Evolutionary conservation across 2,888 invertebrate species (phyloP).

Genomic region (Aplocera efformata): DNA sequence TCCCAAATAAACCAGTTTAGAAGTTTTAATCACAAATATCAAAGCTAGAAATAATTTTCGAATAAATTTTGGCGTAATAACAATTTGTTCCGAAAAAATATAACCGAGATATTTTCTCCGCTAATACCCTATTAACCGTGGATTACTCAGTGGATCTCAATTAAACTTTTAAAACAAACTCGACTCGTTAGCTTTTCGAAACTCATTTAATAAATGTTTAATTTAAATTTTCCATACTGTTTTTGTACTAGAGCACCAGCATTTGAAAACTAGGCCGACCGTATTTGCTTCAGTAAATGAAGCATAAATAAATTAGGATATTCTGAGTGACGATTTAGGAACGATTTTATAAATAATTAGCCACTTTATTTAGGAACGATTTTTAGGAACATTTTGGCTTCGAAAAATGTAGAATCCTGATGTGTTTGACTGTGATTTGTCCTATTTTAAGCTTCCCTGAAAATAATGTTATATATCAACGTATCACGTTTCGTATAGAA

Average conservation of each 20-base stretch:
- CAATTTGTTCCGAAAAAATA: conserved; percentile 6
- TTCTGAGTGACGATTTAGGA: conserved; percentile 15
- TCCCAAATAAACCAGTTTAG: too few relatives aligned
- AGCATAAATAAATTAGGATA: conserved; percentile 21
- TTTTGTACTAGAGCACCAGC: conserved; percentile 13
- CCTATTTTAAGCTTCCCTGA: too few relatives aligned
- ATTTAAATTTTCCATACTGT: conserved; percentile 21
- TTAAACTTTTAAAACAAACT: conserved; percentile 27
- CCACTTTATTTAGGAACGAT: not conserved
- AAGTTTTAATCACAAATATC: too few relatives aligned
- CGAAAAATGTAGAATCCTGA: too few relatives aligned
- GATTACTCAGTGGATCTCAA: conserved; percentile 23
- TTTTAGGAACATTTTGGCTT: too few relatives aligned
- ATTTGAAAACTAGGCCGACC: conserved; percentile 16
- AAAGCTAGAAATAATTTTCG: too few relatives aligned
- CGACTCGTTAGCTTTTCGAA: conserved; percentile 22
- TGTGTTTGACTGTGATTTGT: too few relatives aligned
- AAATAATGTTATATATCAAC: too few relatives aligned
- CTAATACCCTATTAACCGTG: conserved; percentile 21
- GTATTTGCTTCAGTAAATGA: conserved; percentile 15
- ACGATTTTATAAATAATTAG: not conserved
- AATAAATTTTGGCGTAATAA: too few relatives aligned
- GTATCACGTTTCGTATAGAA: too few relatives aligned
- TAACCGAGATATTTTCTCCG: conserved; percentile 10
- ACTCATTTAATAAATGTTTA: conserved; percentile 19